These are phyloP conservation scores for Epizoanthus illoricatus DNA, from an alignment of 92 coral and sea anemone species.

Conservation along the genomic window DNA sequence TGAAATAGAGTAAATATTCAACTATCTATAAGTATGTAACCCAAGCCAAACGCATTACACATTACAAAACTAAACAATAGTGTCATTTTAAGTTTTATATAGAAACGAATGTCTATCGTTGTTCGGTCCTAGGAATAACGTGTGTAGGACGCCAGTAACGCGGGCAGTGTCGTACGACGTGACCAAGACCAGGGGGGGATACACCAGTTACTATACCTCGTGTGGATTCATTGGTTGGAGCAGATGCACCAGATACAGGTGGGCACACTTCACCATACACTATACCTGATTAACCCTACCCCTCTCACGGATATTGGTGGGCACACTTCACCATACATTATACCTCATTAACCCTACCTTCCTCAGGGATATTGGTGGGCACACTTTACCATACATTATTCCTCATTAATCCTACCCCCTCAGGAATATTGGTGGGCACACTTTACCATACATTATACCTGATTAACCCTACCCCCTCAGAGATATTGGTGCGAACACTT, in stretches of 20 bases:
- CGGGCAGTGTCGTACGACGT: constrained; percentile 19
- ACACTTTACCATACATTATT: background rate
- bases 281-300: no score
- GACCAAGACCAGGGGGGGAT: constrained; percentile 11
- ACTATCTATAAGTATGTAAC: no score
- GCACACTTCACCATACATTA: background rate
- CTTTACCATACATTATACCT: background rate
- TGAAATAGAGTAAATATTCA: no score
- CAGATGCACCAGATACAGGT: constrained; percentile 16
- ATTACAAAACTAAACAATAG: no score
- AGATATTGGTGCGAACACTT: background rate
- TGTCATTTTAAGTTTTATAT: no score
- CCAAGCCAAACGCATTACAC: no score
- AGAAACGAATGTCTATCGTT: background rate
- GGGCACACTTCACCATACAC: background rate
- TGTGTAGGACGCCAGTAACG: constrained; percentile 15
- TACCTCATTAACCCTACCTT: background rate
- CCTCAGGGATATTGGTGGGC: background rate
- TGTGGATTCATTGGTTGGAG: constrained; percentile 35
- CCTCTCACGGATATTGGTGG: background rate
- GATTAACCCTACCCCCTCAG: background rate
- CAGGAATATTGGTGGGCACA: background rate
- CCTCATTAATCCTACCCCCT: background rate
- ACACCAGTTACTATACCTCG: constrained; percentile 18
- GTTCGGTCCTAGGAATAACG: constrained; percentile 18